Base-by-base conservation (phyloP, 2,888 invertebrate species). In the Agrenia bidenticulata region DNA sequence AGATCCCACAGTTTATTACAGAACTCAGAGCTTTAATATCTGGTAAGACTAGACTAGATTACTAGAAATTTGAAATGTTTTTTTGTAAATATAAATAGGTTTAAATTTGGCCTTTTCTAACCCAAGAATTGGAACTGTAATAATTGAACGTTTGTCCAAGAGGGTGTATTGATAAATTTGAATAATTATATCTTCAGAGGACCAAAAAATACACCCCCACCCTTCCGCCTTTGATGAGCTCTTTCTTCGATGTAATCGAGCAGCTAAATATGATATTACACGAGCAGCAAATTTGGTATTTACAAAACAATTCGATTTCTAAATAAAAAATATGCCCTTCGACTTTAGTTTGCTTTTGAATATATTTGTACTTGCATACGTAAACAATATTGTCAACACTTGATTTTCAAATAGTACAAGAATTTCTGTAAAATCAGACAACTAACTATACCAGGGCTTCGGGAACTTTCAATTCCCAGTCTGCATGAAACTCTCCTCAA, bases 401-500 rank as follows among this genome's bases (percentile, higher is more conserved):
- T n/a, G n/a, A 32, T 11, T 4, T 32, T 32, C 32, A 32, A 32
- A 7, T 32, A 32, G 32, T 32, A 32, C 32, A 32, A 32, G 32
- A 32, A 32, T 32, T 32, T 32, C 32, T 32, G 32, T 11, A 32
- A 32, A 32, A 32, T 32, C 5, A 32, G 32, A 32, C 32, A 32
- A 11, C 4, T 7, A 32, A 7, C 5, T 11, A 32, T 32, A 4
- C 32, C 32, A 7, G 32, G 32, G 5, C 32, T 32, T 32, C 32
- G 32, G 32, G 32, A 32, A 32, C 4, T 32, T 11, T 32, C 32
- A 11, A 32, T 32, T 11, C 32, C 32, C 4, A 32, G 32, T 11
- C 32, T 32, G 4, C 32, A 32, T 7, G 32, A 59, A 15, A 15
- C 15, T 1, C 37, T 62, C 7, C 62, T 62, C 26, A 56, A 64